Conservation (phyloP, 2,797 vertebrate genomes). For the Ptychadena robeensis region DNA sequence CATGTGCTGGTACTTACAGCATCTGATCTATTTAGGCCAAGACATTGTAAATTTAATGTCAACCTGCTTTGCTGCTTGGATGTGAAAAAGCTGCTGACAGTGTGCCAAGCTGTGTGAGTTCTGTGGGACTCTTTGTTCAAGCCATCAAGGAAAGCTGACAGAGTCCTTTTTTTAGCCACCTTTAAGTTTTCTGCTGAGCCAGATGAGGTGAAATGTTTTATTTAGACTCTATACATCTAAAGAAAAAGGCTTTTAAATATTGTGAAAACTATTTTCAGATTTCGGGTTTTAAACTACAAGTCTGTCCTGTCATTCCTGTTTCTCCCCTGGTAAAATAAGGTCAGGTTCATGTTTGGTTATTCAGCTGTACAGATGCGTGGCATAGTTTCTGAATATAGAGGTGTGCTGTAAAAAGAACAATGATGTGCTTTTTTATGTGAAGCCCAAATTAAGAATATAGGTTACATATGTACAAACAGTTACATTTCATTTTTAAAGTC, state of each 20-base stretch:
- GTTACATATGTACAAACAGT: too few species aligned
- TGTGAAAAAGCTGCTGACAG: slow-evolving; percentile 18
- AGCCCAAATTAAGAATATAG: too few species aligned
- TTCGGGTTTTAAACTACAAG: too few species aligned
- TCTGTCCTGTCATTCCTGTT: too few species aligned
- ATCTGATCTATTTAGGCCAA: slow-evolving; percentile 54
- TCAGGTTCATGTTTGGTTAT: too few species aligned
- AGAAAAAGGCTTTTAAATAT: not conserved
- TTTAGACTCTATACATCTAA: not conserved
- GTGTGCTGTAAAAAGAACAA: too few species aligned
- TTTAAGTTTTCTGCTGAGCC: slow-evolving; percentile 1
- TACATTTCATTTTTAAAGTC: too few species aligned
- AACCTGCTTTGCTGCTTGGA: slow-evolving; percentile 41
- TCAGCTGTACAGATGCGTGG: too few species aligned
- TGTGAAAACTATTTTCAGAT: too few species aligned
- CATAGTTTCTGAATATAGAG: too few species aligned
- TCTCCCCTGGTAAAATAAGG: too few species aligned
- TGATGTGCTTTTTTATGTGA: too few species aligned
- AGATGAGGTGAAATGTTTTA: slow-evolving; percentile 2
- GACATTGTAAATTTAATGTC: slow-evolving; percentile 38
- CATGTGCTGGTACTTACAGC: slow-evolving; percentile 25
- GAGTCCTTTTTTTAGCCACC: not conserved
- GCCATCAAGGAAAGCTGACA: not conserved
- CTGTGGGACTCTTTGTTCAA: not conserved
- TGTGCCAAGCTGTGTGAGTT: not conserved